phyloP scores from a whole-genome alignment of 2,888 invertebrate genomes.

The Acrobasis suavella region DNA sequence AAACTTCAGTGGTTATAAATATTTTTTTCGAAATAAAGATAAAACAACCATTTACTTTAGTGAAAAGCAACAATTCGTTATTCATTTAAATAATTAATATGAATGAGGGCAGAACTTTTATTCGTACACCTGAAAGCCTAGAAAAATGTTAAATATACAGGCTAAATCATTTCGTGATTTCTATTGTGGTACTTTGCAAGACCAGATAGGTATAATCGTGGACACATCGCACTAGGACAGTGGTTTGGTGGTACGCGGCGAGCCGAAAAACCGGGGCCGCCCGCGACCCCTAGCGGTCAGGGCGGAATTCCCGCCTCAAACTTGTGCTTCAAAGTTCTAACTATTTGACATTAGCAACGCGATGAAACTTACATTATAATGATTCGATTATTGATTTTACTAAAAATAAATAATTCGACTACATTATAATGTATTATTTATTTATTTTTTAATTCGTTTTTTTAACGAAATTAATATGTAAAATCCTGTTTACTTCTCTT shows the following conservation, averaged over 20 bases:
- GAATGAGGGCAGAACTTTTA: no score
- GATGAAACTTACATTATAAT: not conserved
- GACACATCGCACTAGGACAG: not conserved
- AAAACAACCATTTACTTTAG: no score
- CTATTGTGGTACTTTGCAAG: not conserved
- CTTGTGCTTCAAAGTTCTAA: not conserved
- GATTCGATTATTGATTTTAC: not conserved
- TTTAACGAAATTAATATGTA: no score
- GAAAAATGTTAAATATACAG: no score
- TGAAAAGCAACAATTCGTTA: no score
- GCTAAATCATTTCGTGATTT: not conserved
- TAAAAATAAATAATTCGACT: not conserved
- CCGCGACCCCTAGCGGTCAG: constrained; percentile 1
- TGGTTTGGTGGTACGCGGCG: constrained; percentile 8
- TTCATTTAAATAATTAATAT: no score
- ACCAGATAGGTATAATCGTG: not conserved
- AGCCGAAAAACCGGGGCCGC: constrained; percentile 15
- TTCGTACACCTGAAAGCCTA: no score
- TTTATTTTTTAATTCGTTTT: no score
- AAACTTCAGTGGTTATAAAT: no score
- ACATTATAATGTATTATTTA: no score
- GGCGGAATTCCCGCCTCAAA: not conserved
- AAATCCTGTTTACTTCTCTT: no score
- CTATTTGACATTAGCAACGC: not conserved
- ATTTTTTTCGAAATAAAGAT: no score